Evolutionary conservation across 2,797 vertebrate genomes (phyloP).

Genomic region (Gallinago solitaria): DNA sequence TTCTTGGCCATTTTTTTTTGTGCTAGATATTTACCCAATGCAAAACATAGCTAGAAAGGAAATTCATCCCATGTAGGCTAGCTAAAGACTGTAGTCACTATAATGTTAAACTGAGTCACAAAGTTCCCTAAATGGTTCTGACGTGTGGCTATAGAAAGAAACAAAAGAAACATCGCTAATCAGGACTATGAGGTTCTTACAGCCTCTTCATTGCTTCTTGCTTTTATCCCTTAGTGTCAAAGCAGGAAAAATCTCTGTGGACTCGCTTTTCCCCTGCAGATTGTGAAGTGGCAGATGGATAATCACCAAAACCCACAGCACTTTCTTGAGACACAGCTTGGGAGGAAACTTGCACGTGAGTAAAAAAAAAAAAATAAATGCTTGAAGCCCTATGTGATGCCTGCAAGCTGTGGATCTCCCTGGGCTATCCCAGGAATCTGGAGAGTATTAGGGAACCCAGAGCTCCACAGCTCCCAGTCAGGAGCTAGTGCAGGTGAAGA

Average conservation of each 20-base stretch:
- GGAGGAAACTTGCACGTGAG: not conserved
- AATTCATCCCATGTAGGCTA: not conserved
- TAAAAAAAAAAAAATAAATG: too few species aligned
- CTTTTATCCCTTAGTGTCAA: not conserved
- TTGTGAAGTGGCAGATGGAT: not conserved
- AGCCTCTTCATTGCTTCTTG: too few species aligned
- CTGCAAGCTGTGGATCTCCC: not conserved
- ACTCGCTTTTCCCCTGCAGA: not conserved
- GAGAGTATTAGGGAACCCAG: rapidly evolving
- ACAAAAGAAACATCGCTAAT: not conserved
- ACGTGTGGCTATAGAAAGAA: not conserved
- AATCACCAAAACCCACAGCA: not conserved
- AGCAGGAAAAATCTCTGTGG: not conserved
- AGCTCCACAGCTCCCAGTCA: not conserved
- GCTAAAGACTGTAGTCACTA: not conserved
- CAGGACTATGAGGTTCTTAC: not conserved
- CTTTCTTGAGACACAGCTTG: not conserved
- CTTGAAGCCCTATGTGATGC: not conserved
- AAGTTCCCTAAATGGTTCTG: not conserved
- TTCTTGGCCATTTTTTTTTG: not conserved
- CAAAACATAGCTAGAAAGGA: not conserved
- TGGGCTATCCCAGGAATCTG: not conserved
- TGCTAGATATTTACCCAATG: not conserved
- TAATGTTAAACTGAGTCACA: not conserved
- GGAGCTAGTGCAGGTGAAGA: not conserved